Evolutionary conservation across 2,797 vertebrate genomes (phyloP), one percentile per base, ranked within the genome.

Genomic region (Gambelia wislizenii): DNA sequence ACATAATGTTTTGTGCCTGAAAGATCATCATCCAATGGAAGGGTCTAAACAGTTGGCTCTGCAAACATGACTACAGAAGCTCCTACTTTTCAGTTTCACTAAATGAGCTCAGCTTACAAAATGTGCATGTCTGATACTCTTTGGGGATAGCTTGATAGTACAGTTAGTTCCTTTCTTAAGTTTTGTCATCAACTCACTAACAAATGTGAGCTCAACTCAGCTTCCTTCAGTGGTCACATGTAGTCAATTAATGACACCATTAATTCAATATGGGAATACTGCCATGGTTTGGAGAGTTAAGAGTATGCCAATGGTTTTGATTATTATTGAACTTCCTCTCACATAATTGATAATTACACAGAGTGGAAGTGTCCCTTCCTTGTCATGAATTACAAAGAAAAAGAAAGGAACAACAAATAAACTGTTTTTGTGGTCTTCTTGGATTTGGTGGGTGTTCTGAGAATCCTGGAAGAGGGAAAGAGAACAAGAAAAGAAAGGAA

Each of bases 301-400:
- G 91, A 93, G 90, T 92, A 85, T 85, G 78, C 44, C 89, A 90
- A 83, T 95, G 95, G 87, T 96, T 96, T 95, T 95, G 93, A 96
- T 96, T 96, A 95, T 84, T 92, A 92, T 89, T 95, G 91, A 94
- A 93, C 94, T 96, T 96, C 95, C 96, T 93, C 85, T 92, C 83
- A 39, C 56, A 91, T 93, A 92, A 94, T 90, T 91, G 93, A 94
- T 93, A 95, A 95, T 94, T 94, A 91, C 88, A 84, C 33, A 83
- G 91, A 89, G 87, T 95, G 91, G 90, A 94, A 95, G 81, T 93
- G 64, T 90, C 93, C 94, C 91, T 93, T 95, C 91, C 91, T 91
- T 85, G 81, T 54, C 39, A 69, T 72, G 78, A 87, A 85, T 84
- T 74, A 91, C 87, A 88, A 27, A 88, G 90, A 90, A 93, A 77